These are phyloP conservation scores for Pseudorasbora parva DNA, from an alignment of 2,113 vertebrate species.

Conservation along the genomic window DNA sequence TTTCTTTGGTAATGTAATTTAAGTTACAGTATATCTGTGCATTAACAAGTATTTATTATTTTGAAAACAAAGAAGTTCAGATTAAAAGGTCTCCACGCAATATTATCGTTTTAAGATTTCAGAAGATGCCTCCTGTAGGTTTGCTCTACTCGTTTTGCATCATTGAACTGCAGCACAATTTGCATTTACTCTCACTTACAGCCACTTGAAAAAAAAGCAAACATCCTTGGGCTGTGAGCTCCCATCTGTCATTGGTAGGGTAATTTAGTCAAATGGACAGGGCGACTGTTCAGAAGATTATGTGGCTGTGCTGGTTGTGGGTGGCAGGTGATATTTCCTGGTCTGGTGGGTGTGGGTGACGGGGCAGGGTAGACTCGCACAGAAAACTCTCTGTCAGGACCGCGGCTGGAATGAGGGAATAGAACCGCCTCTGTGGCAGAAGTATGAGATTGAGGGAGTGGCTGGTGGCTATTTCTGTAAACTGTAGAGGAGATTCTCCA, in stretches of 20 bases:
- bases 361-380: neutral
- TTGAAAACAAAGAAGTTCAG: neutral
- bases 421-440: slow-evolving; percentile 5
- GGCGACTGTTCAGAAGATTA: neutral
- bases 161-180: neutral
- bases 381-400: slow-evolving; percentile 24
- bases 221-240: slow-evolving; percentile 13
- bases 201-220: slow-evolving; percentile 3
- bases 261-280: neutral
- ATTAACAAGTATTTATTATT: neutral
- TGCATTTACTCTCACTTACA: neutral
- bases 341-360: neutral
- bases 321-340: slow-evolving; percentile 27
- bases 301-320: slow-evolving; percentile 11
- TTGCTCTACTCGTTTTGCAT: neutral
- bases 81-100: neutral
- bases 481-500: neutral
- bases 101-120: no score
- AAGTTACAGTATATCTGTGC: neutral
- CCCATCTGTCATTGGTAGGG: neutral
- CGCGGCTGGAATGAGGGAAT: neutral
- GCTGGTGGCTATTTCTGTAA: slow-evolving; percentile 22
- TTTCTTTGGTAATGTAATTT: no score
- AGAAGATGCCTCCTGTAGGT: neutral
- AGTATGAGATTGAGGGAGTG: slow-evolving; percentile 15